Evolutionary conservation across 2,888 invertebrate genomes (phyloP), one percentile per base, ranked within the genome.

Genomic region (Entomobrya proxima): DNA sequence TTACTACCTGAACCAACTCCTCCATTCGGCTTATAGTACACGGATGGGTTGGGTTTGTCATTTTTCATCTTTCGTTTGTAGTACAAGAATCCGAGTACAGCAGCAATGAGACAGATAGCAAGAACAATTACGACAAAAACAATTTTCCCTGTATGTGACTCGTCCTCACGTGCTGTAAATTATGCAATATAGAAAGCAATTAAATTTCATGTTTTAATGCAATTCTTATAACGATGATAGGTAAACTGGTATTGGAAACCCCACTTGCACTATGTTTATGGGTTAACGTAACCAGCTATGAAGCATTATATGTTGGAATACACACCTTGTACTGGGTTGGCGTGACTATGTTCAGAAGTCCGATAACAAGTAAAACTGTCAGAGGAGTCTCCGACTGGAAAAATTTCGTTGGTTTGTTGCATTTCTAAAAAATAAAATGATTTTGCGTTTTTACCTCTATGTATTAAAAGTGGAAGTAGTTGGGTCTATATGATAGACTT

Each of bases 31-130:
- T 95, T 96, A 91, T 97, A 98, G 90, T 96, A 96, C 30, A 96
- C 97, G 2, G 96, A 96, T 79, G 97, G 96, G 92, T 97, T 97
- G 32, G 95, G 95, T 92, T 97, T 97, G 27, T 97, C 93, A 92
- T 95, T 95, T 30, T 94, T 94, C 24, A 97, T 96, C 69, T 96
- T 94, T 88, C 95, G 94, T 90, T 96, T 94, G 92, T 96, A 96
- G 92, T 97, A 97, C 88, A 96, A 92, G 90, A 95, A 93, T 0
- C 96, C 93, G 18, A 93, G 92, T 0, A 94, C 93, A 7, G 94
- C 93, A 18, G 95, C 94, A 15, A 94, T 92, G 3, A 94, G 92
- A 52, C 95, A 93, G 74, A 95, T 72, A 95, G 91, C 6, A 96
- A 93, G n/a, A 75, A 96, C 93, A 89, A 96, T 93, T 58, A 95